A percentile compares a stretch with the other conserved stretches of the same genome.
Conservation (phyloP, 2,888 invertebrate genomes). For the Auanema sp. region DNA sequence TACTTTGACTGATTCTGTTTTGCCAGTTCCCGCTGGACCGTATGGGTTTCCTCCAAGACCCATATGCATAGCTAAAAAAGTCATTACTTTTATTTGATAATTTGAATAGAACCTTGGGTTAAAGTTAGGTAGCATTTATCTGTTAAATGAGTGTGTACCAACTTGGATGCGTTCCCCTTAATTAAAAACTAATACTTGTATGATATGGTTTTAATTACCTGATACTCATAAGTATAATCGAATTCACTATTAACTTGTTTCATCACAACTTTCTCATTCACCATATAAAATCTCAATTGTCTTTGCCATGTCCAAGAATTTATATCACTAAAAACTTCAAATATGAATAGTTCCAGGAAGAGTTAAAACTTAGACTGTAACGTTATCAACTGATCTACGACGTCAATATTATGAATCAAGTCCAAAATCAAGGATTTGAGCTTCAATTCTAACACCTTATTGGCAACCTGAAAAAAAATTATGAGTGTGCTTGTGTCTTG, state of each 20-base stretch:
- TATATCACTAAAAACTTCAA: slow-evolving; percentile 18
- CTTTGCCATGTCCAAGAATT: slow-evolving; percentile 89
- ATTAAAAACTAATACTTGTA: neutral
- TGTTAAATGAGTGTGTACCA: slow-evolving; percentile 92
- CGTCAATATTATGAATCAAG: slow-evolving; percentile 84
- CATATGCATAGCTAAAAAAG: slow-evolving; percentile 78
- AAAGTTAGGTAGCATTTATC: slow-evolving; percentile 96
- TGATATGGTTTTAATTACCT: slow-evolving; percentile 65
- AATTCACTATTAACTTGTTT: slow-evolving; percentile 92
- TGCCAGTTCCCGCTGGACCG: slow-evolving; percentile 97
- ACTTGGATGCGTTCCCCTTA: slow-evolving; percentile 84
- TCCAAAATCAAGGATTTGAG: slow-evolving; percentile 89
- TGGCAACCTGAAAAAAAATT: slow-evolving; percentile 26
- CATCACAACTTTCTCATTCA: slow-evolving; percentile 70
- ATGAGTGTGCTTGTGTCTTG: neutral
- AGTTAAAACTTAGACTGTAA: slow-evolving; percentile 22
- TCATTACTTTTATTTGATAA: neutral
- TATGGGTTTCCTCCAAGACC: slow-evolving; percentile 98
- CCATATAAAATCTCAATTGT: slow-evolving; percentile 74
- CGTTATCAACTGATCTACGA: slow-evolving; percentile 78
- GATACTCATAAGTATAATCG: slow-evolving; percentile 94
- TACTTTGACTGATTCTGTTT: slow-evolving; percentile 95
- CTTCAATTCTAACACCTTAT: slow-evolving; percentile 77
- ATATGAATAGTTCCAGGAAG: neutral
- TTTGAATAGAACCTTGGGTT: slow-evolving; percentile 74